A percentile compares a stretch with the other conserved stretches of the same genome.
Conservation (phyloP, 2,797 vertebrate species). For the Amblyopsis hoosieri region DNA sequence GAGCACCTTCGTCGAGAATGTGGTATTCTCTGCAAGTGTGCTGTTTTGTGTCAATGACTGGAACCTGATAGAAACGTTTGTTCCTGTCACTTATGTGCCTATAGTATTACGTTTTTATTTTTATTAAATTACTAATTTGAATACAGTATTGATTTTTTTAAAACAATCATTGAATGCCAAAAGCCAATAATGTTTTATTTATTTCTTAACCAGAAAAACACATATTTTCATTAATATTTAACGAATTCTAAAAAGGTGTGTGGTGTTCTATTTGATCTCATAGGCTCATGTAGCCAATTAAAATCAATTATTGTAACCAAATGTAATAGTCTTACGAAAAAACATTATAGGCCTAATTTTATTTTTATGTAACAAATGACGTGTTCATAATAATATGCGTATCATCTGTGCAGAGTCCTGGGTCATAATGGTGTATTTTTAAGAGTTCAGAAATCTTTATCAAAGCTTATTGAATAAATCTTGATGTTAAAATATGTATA, state of each 20-base stretch:
- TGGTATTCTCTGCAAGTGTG: neutral
- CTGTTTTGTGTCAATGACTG: slow-evolving; percentile 18
- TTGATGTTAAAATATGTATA: slow-evolving; percentile 40
- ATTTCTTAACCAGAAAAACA: slow-evolving; percentile 6
- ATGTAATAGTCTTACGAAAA: slow-evolving; percentile 32
- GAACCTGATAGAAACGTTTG: slow-evolving; percentile 19
- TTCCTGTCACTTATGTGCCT: slow-evolving; percentile 69
- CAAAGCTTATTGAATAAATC: slow-evolving; percentile 58
- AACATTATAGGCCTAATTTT: slow-evolving; percentile 6
- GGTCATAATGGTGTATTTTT: slow-evolving; percentile 33
- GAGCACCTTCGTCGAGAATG: slow-evolving; percentile 2
- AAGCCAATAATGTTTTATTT: slow-evolving; percentile 16
- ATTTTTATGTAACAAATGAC: slow-evolving; percentile 63
- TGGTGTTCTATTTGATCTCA: slow-evolving; percentile 29
- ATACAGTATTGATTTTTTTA: neutral
- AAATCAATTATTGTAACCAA: slow-evolving; percentile 16
- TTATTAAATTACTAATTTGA: neutral
- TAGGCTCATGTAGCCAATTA: slow-evolving; percentile 1
- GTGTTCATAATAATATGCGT: slow-evolving; percentile 46
- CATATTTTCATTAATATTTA: neutral
- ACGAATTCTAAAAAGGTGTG: slow-evolving; percentile 10
- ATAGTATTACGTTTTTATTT: slow-evolving; percentile 18
- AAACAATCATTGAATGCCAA: slow-evolving; percentile 72
- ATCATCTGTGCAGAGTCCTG: slow-evolving; percentile 35
- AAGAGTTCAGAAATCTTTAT: slow-evolving; percentile 32